Evolutionary conservation across 2,888 invertebrate genomes (phyloP).

Genomic region (Atethmia centrago): DNA sequence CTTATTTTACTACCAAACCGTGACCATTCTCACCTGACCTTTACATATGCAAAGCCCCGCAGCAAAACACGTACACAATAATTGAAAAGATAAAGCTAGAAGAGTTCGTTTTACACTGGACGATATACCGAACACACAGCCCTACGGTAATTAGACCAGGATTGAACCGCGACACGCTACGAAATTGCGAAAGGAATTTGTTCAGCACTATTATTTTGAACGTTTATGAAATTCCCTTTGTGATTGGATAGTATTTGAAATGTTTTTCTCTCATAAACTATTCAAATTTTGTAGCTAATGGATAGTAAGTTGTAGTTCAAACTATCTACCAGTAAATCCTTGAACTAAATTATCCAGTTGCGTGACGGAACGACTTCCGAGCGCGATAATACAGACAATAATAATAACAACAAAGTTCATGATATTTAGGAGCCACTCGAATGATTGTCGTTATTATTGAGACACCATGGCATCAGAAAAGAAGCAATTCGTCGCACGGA

Average conservation of each 20-base stretch:
- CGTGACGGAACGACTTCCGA: constrained; percentile 43
- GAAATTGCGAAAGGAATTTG: constrained; percentile 61
- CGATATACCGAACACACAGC: constrained; percentile 45
- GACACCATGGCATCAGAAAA: constrained; percentile 61
- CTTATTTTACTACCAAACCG: constrained; percentile 66
- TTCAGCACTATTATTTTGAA: constrained; percentile 53
- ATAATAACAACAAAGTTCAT: constrained; percentile 40
- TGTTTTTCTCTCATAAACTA: constrained; percentile 24
- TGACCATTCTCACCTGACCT: constrained; percentile 68
- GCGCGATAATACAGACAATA: constrained; percentile 23
- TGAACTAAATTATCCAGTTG: constrained; percentile 53
- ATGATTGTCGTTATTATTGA: constrained; percentile 61
- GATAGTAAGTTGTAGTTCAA: constrained; percentile 9
- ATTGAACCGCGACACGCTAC: constrained; percentile 63
- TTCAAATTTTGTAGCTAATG: constrained; percentile 31
- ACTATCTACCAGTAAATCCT: constrained; percentile 31
- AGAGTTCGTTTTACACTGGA: constrained; percentile 58
- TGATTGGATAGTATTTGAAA: constrained; percentile 40
- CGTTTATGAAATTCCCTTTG: constrained; percentile 52
- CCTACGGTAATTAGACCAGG: constrained; percentile 62
- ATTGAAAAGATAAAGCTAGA: constrained; percentile 55
- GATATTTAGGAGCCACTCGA: constrained; percentile 42
- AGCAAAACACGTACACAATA: constrained; percentile 40
- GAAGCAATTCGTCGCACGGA: constrained; percentile 61
- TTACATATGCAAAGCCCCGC: constrained; percentile 23